phyloP scores from a whole-genome alignment of 2,888 invertebrate species.

The Noctua janthe region DNA sequence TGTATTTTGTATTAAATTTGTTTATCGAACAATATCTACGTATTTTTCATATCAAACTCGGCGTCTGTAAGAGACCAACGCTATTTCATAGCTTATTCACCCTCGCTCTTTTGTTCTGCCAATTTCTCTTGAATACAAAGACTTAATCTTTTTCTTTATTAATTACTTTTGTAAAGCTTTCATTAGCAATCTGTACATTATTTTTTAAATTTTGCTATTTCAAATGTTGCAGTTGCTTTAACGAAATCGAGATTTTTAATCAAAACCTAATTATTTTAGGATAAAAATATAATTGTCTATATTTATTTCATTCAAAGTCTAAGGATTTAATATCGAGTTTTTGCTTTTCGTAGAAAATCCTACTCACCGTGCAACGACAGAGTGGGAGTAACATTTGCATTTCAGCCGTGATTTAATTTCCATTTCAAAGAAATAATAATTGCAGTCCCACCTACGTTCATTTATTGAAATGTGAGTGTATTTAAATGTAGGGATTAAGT shows the following conservation, averaged over 20 bases:
- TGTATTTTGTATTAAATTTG: neutral
- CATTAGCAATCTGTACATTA: neutral
- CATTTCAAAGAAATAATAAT: conserved; percentile 25
- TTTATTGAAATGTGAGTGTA: conserved; percentile 4
- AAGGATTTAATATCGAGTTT: neutral
- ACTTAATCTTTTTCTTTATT: neutral
- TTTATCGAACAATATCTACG: neutral
- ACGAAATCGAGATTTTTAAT: neutral
- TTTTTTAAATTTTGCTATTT: neutral
- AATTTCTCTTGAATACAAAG: conserved; percentile 7
- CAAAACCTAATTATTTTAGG: neutral
- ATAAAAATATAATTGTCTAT: too few species aligned
- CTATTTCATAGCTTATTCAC: conserved; percentile 9
- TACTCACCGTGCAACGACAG: neutral
- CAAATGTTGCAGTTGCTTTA: neutral
- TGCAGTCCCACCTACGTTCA: neutral
- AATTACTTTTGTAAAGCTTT: conserved; percentile 12
- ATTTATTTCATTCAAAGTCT: neutral
- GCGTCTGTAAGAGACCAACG: neutral
- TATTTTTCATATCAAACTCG: neutral
- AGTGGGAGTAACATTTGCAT: neutral
- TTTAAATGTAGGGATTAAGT: neutral
- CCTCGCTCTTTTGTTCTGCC: neutral
- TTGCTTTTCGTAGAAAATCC: neutral
- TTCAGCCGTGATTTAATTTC: conserved; percentile 17